A percentile compares a stretch with the other conserved stretches of the same genome.
Conservation (phyloP, 2,113 vertebrate species). For the Haemorhous mexicanus region DNA sequence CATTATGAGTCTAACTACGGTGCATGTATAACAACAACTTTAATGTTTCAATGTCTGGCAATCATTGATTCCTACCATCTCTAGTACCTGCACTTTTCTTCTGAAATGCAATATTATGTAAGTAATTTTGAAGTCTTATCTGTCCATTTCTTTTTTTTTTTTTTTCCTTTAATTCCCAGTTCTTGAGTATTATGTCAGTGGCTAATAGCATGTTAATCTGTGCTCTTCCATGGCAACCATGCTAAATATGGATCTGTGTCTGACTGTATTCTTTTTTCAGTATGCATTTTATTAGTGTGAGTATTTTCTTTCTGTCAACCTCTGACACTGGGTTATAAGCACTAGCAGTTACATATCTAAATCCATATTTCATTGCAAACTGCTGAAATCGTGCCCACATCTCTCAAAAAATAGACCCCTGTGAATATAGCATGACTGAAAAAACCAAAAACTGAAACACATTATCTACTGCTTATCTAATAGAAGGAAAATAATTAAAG, state of each 20-base stretch:
- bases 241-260: slow-evolving; percentile 2
- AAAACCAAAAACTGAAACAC: not conserved
- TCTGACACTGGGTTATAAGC: not conserved
- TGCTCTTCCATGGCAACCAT: slow-evolving; percentile 12
- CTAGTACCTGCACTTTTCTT: not conserved
- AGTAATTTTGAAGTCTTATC: not conserved
- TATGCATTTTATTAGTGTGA: not conserved
- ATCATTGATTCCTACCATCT: not conserved
- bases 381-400: not conserved
- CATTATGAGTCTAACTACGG: not conserved
- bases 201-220: not conserved
- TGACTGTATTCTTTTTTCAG: not conserved
- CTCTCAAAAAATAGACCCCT: not conserved
- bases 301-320: not conserved
- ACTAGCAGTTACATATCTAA: not conserved
- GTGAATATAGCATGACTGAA: not conserved
- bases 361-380: not conserved
- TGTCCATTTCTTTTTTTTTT: not conserved
- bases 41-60: not conserved
- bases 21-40: not conserved
- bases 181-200: not conserved
- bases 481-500: not conserved
- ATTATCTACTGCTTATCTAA: not conserved
- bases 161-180: not conserved
- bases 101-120: not conserved